Base-by-base conservation (phyloP, 2,113 vertebrate genomes). In the Chaetodon auriga region DNA sequence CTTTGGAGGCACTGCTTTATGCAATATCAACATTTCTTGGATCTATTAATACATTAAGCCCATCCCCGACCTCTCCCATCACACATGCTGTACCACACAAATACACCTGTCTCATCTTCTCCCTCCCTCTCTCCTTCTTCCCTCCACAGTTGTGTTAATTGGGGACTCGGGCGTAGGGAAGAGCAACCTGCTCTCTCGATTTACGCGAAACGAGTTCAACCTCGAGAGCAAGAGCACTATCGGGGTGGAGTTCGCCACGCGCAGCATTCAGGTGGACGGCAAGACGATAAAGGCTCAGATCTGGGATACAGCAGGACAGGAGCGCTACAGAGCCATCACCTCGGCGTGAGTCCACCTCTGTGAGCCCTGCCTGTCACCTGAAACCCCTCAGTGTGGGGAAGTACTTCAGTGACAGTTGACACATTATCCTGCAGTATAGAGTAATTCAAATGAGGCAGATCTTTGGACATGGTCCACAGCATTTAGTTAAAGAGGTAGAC, bases 241-340 rank as follows among this genome's bases (percentile, higher is more conserved):
- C 2, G 98, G 98, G 0, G 98, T 99, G 94, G 98, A 99, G 89
- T 99, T 99, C 7, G 98, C 98, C 82, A 99, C 98, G 7, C 96
- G 98, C 85, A 99, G 98, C 95, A 99, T 99, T 90, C 98, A 99
- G 92, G 98, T 99, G 91, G 98, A 99, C 2, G 95, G 97, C 85
- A 99, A 99, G 96, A 99, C 97, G 74, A 98, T 99, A 95, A 99
- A 99, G 90, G 98, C 98, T 0, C 98, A 99, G 96, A 99, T 99
- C 94, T 99, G 98, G 98, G 98, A 99, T 80, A 99, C 98, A 0
- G 98, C 98, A 0, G 98, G 98, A 16, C 98, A 99, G 93, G 98
- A 99, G 85, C 96, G 98, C 87, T 99, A 99, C 95, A 95, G 98
- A 0, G 98, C 98, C 95, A 99, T 99, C 92, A 99, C 98, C 68